Evolutionary conservation across 2,888 invertebrate species (phyloP).

Genomic region (Euspilapteryx auroguttella): DNA sequence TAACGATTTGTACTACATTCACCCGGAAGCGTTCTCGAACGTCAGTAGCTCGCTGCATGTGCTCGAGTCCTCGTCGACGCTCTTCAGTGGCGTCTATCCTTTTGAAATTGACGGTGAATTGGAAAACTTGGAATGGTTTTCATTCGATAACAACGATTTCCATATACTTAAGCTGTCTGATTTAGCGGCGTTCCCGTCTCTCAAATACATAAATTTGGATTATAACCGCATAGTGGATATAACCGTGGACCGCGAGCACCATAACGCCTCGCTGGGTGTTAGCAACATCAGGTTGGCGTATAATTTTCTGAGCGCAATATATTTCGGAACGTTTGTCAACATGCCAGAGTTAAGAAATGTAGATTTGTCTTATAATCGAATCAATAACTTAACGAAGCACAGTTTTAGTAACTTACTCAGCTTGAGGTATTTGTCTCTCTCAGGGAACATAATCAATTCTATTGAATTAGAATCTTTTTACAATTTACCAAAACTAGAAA

Average conservation of each 20-base stretch:
- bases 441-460: constrained; percentile 76
- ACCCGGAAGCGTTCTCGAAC: constrained; percentile 78
- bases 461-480: constrained; percentile 75
- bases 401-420: constrained; percentile 78
- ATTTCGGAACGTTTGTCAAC: constrained; percentile 70
- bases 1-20: constrained; percentile 83
- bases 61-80: constrained; percentile 83
- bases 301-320: constrained; percentile 73
- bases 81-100: constrained; percentile 78
- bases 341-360: constrained; percentile 75
- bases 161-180: constrained; percentile 72
- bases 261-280: constrained; percentile 70
- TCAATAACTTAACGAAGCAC: constrained; percentile 68
- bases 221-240: constrained; percentile 78
- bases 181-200: constrained; percentile 66
- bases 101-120: constrained; percentile 75
- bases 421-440: constrained; percentile 79
- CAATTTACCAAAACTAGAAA: constrained; percentile 74
- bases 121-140: constrained; percentile 77
- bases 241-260: constrained; percentile 68
- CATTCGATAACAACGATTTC: constrained; percentile 86
- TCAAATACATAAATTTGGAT: constrained; percentile 83
- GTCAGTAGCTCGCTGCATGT: constrained; percentile 77
- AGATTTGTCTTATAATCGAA: constrained; percentile 77
- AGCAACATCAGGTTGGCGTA: constrained; percentile 81